These are phyloP conservation scores for Bugula neritina DNA, from an alignment of 2,888 invertebrate genomes.

Conservation along the genomic window DNA sequence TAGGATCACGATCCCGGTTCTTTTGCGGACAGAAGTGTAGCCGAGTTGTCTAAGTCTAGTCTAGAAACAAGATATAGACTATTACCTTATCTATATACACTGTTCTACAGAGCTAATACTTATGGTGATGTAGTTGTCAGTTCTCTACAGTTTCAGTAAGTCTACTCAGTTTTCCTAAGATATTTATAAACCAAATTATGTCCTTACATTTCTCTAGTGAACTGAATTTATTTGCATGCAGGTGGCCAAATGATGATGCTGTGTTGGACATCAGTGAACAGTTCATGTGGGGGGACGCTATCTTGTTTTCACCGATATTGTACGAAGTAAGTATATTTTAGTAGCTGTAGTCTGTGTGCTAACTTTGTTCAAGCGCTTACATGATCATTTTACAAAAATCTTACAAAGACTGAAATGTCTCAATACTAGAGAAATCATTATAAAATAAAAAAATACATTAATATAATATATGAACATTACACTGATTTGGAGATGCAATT, in stretches of 20 bases:
- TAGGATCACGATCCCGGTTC: slow-evolving; percentile 47
- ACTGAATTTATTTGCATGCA: no score
- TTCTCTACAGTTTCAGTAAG: slow-evolving; percentile 33
- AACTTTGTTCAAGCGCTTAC: no score
- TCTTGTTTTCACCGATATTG: slow-evolving; percentile 71
- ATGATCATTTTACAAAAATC: no score
- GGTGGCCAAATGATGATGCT: slow-evolving; percentile 57
- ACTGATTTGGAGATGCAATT: no score
- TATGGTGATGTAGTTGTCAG: slow-evolving; percentile 49
- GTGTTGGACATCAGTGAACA: slow-evolving; percentile 68
- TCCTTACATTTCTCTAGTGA: no score
- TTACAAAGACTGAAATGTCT: no score
- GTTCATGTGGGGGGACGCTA: slow-evolving; percentile 69
- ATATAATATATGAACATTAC: no score
- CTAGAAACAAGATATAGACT: slow-evolving; percentile 49
- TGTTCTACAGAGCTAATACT: slow-evolving; percentile 48
- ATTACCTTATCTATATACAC: slow-evolving; percentile 54
- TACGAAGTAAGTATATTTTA: slow-evolving; percentile 36
- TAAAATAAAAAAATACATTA: no score
- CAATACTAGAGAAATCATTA: no score
- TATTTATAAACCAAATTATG: no score
- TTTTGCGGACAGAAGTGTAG: slow-evolving; percentile 36
- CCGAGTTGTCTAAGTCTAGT: slow-evolving; percentile 34
- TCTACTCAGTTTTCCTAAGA: no score
- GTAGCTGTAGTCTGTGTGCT: no score